Percentiles rank a stretch among this genome's conserved stretches.
These are phyloP conservation scores for Sclerurus mexicanus DNA, from an alignment of 2,113 vertebrate genomes.

Conservation along the genomic window DNA sequence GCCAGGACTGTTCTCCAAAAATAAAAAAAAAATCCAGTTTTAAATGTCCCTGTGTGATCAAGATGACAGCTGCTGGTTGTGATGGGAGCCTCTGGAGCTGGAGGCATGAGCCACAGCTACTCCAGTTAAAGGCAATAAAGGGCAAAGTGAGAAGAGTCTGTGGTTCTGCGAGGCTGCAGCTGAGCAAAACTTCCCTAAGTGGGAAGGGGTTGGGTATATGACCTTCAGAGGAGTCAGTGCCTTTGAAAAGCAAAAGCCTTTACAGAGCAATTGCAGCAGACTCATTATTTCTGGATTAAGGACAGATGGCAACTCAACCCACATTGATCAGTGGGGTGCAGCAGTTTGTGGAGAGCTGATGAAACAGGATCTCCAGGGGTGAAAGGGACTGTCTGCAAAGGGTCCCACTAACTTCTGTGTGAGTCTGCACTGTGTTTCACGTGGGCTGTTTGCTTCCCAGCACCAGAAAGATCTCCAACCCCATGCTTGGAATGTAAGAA, in stretches of 20 bases:
- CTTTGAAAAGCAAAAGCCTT: conserved; percentile 4
- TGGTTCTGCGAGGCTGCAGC: neutral
- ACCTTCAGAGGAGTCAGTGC: neutral
- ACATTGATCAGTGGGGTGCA: neutral
- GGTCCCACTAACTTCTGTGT: neutral
- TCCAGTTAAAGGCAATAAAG: neutral
- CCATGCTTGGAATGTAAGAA: neutral
- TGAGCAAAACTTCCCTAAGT: neutral
- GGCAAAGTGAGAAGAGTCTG: neutral
- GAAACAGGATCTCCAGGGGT: neutral
- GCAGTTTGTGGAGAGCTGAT: neutral
- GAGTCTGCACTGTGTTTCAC: neutral
- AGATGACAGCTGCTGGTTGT: neutral
- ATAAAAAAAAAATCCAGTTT: neutral
- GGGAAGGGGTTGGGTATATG: neutral
- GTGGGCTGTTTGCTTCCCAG: accelerated
- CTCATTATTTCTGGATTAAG: conserved; percentile 41
- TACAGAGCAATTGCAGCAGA: neutral
- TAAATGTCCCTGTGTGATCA: neutral
- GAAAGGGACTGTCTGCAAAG: neutral
- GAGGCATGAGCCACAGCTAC: neutral
- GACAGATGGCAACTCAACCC: conserved; percentile 22
- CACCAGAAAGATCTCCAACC: neutral
- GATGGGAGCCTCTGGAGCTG: neutral
- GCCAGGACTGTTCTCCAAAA: neutral